Conservation (phyloP, 2,113 vertebrate species). For the Amia ocellicauda region DNA sequence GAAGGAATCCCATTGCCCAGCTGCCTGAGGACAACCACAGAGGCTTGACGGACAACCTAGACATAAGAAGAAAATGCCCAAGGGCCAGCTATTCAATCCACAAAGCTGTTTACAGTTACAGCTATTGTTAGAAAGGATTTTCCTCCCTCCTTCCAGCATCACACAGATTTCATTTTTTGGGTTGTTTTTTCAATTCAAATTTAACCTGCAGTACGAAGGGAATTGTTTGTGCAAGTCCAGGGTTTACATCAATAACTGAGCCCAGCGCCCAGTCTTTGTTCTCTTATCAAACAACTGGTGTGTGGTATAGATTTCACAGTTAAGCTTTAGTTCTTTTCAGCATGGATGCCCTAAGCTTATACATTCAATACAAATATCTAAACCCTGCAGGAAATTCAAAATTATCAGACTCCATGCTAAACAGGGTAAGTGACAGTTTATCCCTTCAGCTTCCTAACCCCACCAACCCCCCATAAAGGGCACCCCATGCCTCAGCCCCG, state of each 20-base stretch:
- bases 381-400: neutral
- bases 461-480: neutral
- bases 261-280: neutral
- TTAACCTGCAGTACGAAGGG: neutral
- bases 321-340: constrained; percentile 11
- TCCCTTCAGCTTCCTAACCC: neutral
- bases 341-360: neutral
- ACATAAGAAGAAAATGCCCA: constrained; percentile 27
- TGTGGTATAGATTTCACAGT: neutral
- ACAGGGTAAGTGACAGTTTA: constrained; percentile 8
- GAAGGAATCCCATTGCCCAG: constrained; percentile 25
- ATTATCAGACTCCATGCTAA: constrained; percentile 12
- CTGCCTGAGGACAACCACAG: constrained; percentile 34
- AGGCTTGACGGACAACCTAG: constrained; percentile 32
- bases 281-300: neutral
- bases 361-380: constrained; percentile 14
- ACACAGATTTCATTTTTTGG: constrained; percentile 11
- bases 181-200: constrained; percentile 26
- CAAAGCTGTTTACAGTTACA: constrained; percentile 39
- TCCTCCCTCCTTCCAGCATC: constrained; percentile 26
- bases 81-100: constrained; percentile 27
- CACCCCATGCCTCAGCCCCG: neutral
- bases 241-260: neutral
- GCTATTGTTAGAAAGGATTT: constrained; percentile 40
- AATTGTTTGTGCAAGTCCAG: neutral